A percentile compares a stretch with the other conserved stretches of the same genome.
These are phyloP conservation scores for Balearica regulorum DNA, from an alignment of 2,797 vertebrate genomes.

Conservation along the genomic window DNA sequence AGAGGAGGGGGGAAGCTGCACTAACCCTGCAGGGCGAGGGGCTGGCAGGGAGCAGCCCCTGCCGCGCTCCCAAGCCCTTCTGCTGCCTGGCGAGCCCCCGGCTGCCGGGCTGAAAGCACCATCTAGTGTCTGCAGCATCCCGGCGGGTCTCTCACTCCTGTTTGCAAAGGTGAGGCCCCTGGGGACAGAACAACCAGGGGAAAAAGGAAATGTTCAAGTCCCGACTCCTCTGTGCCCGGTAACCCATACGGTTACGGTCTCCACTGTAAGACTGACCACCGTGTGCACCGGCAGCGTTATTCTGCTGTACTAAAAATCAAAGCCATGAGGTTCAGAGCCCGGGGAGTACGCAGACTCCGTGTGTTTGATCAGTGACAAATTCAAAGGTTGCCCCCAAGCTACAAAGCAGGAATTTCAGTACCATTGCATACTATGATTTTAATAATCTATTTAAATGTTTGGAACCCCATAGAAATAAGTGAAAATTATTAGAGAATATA, in stretches of 20 bases:
- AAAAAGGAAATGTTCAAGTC: not conserved
- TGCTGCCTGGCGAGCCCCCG: too few relatives aligned
- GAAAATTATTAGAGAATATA: not conserved
- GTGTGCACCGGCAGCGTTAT: not conserved
- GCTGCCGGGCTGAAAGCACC: not conserved
- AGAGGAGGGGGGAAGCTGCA: not conserved
- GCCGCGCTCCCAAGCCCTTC: not conserved
- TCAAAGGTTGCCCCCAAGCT: not conserved
- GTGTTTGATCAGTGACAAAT: not conserved
- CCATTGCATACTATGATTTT: not conserved
- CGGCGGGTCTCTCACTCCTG: not conserved
- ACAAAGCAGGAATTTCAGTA: not conserved
- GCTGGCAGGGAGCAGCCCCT: not conserved
- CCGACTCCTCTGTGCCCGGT: not conserved
- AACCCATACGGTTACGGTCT: not conserved
- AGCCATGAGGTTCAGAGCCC: not conserved
- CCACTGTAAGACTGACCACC: not conserved
- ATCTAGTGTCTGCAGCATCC: not conserved
- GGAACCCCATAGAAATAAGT: not conserved
- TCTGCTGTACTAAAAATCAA: not conserved
- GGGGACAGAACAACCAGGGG: not conserved
- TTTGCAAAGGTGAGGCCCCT: not conserved
- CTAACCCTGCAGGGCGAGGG: too few relatives aligned
- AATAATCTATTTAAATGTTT: not conserved
- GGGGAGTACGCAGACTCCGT: not conserved